Evolutionary conservation across 2,797 vertebrate genomes (phyloP).

Genomic region (Myotis planiceps): DNA sequence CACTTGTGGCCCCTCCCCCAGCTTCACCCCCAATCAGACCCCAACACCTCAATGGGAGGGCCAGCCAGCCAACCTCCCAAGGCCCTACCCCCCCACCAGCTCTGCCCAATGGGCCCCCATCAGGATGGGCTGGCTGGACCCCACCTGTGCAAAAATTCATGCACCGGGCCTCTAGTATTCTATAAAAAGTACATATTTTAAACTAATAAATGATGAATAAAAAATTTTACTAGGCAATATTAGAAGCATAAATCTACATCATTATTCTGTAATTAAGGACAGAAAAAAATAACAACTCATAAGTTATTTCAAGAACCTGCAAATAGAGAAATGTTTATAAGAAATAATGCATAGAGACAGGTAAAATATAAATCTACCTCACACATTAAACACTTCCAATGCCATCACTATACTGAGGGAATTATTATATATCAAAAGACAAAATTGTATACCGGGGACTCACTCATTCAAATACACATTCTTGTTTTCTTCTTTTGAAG

Average conservation of each 20-base stretch:
- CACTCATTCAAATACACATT: background rate
- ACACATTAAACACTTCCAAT: background rate
- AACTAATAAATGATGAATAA: background rate
- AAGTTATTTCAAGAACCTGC: background rate
- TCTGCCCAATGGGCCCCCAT: no score
- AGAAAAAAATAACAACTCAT: background rate
- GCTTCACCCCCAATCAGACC: no score
- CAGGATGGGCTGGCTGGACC: no score
- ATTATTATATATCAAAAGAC: slow-evolving; percentile 1
- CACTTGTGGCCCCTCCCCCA: no score
- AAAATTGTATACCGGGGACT: background rate
- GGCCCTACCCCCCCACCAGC: no score
- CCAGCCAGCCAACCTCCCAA: no score
- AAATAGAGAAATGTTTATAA: background rate
- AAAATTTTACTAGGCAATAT: background rate
- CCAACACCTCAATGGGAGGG: no score
- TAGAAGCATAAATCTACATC: background rate
- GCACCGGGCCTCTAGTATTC: background rate
- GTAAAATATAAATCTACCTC: background rate
- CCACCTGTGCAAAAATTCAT: no score
- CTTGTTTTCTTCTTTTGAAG: background rate
- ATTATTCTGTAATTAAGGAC: background rate
- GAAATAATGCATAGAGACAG: background rate
- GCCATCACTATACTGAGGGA: background rate
- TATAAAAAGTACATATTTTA: background rate